Evolutionary conservation across 1,140 invertebrate genomes (phyloP), one percentile per base, ranked within the genome.

Genomic region (Zaprionus taronus): DNA sequence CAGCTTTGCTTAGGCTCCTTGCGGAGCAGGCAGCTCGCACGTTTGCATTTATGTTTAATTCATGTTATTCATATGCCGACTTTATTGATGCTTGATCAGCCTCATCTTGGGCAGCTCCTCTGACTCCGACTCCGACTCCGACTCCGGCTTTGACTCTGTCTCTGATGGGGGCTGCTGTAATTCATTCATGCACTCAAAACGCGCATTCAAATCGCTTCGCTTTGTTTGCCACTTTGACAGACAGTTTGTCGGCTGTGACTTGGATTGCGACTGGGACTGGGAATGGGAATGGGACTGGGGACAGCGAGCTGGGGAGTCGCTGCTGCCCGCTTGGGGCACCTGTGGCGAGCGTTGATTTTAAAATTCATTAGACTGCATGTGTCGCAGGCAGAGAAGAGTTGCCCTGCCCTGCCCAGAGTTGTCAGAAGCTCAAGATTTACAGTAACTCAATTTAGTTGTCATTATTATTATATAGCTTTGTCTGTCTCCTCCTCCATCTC

Each of bases 341-440:
- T 90, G 85, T 91, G 85, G 85, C 71, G 85, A 85, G 85, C 85
- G 85, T 90, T 87, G 89, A 91, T 92, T 92, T 92, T 92, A 92
- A 92, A 92, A 92, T 92, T 92, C 91, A 92, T 92, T 92, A 92
- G 91, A 89, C 91, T 91, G 86, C 83, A 89, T 89, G 83, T 91
- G 86, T 92, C 91, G 91, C 77, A 90, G 15, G n/a, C 5, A 17
- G n/a, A 17, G 2, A 5, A n/a, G 38, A 15, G 38, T 17, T 44
- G 38, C 38, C 5, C 38, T 41, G 38, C 38, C 14, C 38, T n/a
- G 38, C 15, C 0, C 41, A 20, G 41, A 67, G 63, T 81, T 85
- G 86, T 91, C 86, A 87, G 74, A 85, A 75, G 58, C 72, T 57
- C 63, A 79, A 70, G 73, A 79, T 80, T 17, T 60, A 58, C 72